phyloP scores from a whole-genome alignment of 2,797 vertebrate genomes.

The Takifugu rubripes region DNA sequence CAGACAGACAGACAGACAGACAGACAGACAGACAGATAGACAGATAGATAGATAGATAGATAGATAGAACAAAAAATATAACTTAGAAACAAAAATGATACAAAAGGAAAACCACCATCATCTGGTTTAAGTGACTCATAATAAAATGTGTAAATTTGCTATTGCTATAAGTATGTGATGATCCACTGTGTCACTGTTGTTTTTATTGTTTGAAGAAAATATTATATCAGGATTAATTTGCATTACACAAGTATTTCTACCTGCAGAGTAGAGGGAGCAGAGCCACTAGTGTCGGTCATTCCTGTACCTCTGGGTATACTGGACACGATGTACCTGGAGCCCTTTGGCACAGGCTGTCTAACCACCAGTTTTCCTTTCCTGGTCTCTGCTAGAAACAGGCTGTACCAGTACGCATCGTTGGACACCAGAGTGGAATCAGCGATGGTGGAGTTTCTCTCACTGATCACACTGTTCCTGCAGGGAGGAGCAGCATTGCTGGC shows the following conservation, averaged over 20 bases:
- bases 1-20: slow-evolving; percentile 8
- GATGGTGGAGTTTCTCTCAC: slow-evolving; percentile 62
- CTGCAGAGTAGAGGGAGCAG: slow-evolving; percentile 64
- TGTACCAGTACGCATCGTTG: slow-evolving; percentile 69
- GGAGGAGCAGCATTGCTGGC: slow-evolving; percentile 51
- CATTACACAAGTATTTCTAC: slow-evolving; percentile 13
- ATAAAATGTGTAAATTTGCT: too few relatives aligned
- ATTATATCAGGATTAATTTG: too few relatives aligned
- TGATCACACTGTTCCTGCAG: slow-evolving; percentile 61
- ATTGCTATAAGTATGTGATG: too few relatives aligned
- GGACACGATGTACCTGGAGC: slow-evolving; percentile 68
- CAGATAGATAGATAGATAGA: background rate
- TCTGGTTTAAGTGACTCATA: too few relatives aligned
- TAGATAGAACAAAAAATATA: background rate
- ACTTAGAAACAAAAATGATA: background rate
- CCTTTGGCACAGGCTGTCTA: slow-evolving; percentile 66
- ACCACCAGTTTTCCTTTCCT: slow-evolving; percentile 67
- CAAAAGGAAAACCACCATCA: background rate
- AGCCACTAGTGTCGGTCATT: slow-evolving; percentile 63
- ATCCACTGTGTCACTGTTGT: too few relatives aligned
- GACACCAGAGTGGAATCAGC: slow-evolving; percentile 61
- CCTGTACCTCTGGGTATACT: slow-evolving; percentile 65
- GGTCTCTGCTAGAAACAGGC: slow-evolving; percentile 64
- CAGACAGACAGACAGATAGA: slow-evolving; percentile 14
- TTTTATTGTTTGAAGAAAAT: too few relatives aligned